Base-by-base conservation (phyloP, 2,113 vertebrate genomes). In the Chloroceryle aenea region DNA sequence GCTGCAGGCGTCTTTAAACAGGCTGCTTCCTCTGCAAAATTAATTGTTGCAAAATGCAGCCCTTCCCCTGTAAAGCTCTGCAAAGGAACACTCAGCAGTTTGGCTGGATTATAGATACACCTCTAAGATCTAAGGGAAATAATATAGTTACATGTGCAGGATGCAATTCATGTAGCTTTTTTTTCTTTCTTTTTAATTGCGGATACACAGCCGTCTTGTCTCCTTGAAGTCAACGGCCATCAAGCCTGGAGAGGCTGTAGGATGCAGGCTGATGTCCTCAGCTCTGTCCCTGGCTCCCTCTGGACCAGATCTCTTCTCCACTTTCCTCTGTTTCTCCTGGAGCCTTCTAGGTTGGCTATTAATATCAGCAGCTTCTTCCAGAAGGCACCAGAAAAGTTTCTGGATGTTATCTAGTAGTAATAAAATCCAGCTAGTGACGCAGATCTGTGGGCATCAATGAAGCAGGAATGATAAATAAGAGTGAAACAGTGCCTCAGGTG, bases 1-100 rank as follows among this genome's bases (percentile, higher is more conserved):
- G 97, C 98, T 98, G 89, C 96, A 93, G 98, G 98, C 98, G 0
- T 93, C 98, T 98, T 98, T 97, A 98, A 98, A 97, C 97, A 98
- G 97, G 97, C 98, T 98, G 97, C 97, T 98, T 98, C 96, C 98
- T 97, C 97, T 96, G 97, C 98, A 97, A 97, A 98, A 98, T 98
- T 98, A 98, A 98, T 98, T 98, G 98, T 93, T 97, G 96, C 97
- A 97, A 97, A 98, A 97, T 12, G 91, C 42, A 61, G 69, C 63
- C 92, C 92, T 98, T 96, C 95, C 96, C 97, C 80, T 91, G 88
- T 55, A 89, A 97, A 97, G 96, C 96, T 97, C 95, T 50, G 40
- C 96, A 94, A 97, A 95, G 81, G 87, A 92, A 92, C 90, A 97
- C 95, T 98, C 97, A 98, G 98, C 97, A 97, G 69, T 97, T 97